A percentile compares a stretch with the other conserved stretches of the same genome.
Evolutionary conservation across 2,888 invertebrate species (phyloP).

Genomic region (Tholera decimalis): DNA sequence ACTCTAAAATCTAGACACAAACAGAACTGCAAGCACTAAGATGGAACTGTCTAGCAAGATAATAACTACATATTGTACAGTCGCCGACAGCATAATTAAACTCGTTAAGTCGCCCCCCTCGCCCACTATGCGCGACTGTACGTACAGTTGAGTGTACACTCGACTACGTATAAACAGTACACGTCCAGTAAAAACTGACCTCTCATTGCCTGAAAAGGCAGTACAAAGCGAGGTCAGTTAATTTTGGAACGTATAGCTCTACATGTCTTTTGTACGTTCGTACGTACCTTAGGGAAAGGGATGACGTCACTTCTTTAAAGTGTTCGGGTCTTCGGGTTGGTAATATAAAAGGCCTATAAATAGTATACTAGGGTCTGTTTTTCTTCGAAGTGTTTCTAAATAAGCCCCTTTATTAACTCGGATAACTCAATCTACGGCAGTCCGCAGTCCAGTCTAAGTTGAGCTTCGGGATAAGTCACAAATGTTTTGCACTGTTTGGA

Average conservation of each 20-base stretch:
- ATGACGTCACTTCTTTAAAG: slow-evolving; percentile 38
- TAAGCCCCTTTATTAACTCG: not conserved
- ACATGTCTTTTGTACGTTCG: not conserved
- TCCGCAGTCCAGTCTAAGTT: too few relatives aligned
- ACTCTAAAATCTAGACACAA: not conserved
- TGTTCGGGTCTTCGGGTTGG: slow-evolving; percentile 44
- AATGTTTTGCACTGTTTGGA: too few relatives aligned
- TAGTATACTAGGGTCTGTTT: not conserved
- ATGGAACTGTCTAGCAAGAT: slow-evolving; percentile 7
- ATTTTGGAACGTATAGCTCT: not conserved
- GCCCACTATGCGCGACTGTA: slow-evolving; percentile 52
- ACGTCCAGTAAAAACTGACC: slow-evolving; percentile 1
- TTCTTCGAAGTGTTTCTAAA: not conserved
- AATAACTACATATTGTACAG: slow-evolving; percentile 45
- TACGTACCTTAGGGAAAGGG: not conserved
- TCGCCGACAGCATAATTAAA: slow-evolving; percentile 73
- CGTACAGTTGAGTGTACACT: slow-evolving; percentile 1
- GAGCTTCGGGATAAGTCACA: too few relatives aligned
- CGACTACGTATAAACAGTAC: not conserved
- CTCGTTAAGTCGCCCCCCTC: slow-evolving; percentile 67
- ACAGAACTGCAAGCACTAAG: not conserved
- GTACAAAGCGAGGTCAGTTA: not conserved
- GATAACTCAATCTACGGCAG: not conserved
- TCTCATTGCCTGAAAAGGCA: too few relatives aligned
- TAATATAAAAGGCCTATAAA: not conserved